Evolutionary conservation across 2,888 invertebrate species (phyloP).

Genomic region (Epirrita christyi): DNA sequence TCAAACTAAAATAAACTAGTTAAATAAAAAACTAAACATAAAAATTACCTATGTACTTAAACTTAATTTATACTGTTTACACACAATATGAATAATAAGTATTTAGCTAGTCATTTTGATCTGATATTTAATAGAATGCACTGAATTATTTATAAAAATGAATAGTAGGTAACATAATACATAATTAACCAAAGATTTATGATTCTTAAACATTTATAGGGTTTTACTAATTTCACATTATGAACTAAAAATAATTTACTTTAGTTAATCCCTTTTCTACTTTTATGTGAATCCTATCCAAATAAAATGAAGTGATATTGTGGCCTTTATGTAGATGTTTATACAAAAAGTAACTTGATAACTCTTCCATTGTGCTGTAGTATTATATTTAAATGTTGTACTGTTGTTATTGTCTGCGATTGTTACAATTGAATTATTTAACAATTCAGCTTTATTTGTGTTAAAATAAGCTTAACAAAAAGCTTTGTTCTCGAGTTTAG

Average conservation of each 20-base stretch:
- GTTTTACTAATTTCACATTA: background rate
- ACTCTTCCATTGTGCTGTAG: constrained; percentile 69
- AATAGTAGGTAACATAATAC: background rate
- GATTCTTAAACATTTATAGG: background rate
- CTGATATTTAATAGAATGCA: constrained; percentile 1
- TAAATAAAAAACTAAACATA: background rate
- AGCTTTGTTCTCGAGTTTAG: background rate
- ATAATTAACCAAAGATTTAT: constrained; percentile 18
- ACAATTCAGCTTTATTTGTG: background rate
- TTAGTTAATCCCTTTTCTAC: constrained; percentile 2
- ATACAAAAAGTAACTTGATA: constrained; percentile 48
- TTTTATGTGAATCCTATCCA: constrained; percentile 9
- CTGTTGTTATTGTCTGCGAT: constrained; percentile 6
- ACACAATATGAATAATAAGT: no score
- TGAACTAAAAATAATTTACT: background rate
- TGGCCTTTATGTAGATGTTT: constrained; percentile 69
- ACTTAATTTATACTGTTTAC: no score
- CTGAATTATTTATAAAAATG: background rate
- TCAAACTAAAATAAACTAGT: background rate
- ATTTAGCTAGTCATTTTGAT: constrained; percentile 18
- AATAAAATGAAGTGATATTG: constrained; percentile 66
- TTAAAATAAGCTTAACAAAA: background rate
- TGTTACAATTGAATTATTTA: background rate
- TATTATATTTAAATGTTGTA: constrained; percentile 17
- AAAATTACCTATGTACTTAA: no score